Evolutionary conservation across 2,797 vertebrate species (phyloP).

Genomic region (Poeciliopsis gracilis): DNA sequence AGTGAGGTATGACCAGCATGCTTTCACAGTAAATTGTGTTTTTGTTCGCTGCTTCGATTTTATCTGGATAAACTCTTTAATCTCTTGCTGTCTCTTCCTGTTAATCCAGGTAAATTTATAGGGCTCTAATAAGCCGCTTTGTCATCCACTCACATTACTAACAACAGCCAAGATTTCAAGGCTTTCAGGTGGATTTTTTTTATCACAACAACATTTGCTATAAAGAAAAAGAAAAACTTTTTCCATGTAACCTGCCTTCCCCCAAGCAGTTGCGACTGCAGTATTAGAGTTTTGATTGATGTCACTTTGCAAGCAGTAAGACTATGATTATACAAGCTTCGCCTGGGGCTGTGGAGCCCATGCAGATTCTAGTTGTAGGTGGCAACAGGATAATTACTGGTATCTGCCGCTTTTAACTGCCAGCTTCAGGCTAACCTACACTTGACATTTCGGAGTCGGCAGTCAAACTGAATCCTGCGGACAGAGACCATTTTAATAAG

Average conservation of each 20-base stretch:
- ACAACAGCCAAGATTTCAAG: not conserved
- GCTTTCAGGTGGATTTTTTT: slow-evolving; percentile 6
- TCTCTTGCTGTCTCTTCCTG: not conserved
- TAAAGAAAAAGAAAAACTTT: not conserved
- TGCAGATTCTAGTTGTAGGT: slow-evolving; percentile 47
- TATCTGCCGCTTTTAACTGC: slow-evolving; percentile 60
- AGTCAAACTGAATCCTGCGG: slow-evolving; percentile 16
- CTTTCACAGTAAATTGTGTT: not conserved
- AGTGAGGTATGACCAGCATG: not conserved
- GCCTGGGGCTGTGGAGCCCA: slow-evolving; percentile 36
- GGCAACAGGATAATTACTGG: slow-evolving; percentile 62
- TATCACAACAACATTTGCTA: not conserved
- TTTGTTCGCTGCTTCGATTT: not conserved
- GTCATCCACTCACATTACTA: not conserved
- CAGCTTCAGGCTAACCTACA: slow-evolving; percentile 52
- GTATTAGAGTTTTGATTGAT: slow-evolving; percentile 49
- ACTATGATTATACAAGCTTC: slow-evolving; percentile 52
- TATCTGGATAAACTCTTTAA: slow-evolving; percentile 3
- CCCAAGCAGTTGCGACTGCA: slow-evolving; percentile 12
- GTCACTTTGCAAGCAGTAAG: slow-evolving; percentile 44
- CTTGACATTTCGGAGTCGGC: slow-evolving; percentile 57
- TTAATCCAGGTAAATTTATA: not conserved
- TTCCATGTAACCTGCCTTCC: slow-evolving; percentile 8
- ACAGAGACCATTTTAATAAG: slow-evolving; percentile 45
- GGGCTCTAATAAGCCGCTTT: not conserved